Evolutionary conservation across 2,888 invertebrate genomes (phyloP).

Genomic region (Ophion ventricosus): DNA sequence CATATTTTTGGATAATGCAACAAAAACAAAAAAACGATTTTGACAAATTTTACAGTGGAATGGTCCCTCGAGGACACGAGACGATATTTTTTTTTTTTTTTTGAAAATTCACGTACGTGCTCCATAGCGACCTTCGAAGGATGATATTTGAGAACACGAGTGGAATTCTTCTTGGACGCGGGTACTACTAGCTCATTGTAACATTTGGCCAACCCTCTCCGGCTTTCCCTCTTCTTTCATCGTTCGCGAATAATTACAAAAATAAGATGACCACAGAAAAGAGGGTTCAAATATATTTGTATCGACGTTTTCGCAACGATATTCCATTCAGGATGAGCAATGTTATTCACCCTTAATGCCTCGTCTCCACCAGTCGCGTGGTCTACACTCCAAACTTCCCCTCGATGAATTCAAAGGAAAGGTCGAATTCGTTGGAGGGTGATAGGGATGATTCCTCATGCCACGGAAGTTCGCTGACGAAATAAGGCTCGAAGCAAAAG

Average conservation of each 20-base stretch:
- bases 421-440: slow-evolving; percentile 24
- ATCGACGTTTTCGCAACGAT: slow-evolving; percentile 34
- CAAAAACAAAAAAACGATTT: no score
- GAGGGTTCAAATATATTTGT: slow-evolving; percentile 14
- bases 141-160: no score
- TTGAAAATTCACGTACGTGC: no score
- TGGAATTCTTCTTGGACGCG: no score
- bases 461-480: neutral
- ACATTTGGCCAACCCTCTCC: neutral
- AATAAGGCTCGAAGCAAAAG: neutral
- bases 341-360: slow-evolving; percentile 3
- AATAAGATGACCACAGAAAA: slow-evolving; percentile 28
- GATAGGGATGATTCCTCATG: slow-evolving; percentile 8
- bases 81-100: no score
- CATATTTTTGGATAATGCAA: no score
- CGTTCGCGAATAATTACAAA: neutral
- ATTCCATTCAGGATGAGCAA: slow-evolving; percentile 24
- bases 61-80: no score
- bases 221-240: neutral
- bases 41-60: no score
- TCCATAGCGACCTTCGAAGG: no score
- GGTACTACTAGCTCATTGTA: neutral
- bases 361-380: slow-evolving; percentile 34
- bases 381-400: slow-evolving; percentile 38
- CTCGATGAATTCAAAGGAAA: slow-evolving; percentile 6